Percentiles rank a stretch among this genome's conserved stretches.
phyloP scores from a whole-genome alignment of 2,797 vertebrate species.

The Platyrinchus mystaceus region DNA sequence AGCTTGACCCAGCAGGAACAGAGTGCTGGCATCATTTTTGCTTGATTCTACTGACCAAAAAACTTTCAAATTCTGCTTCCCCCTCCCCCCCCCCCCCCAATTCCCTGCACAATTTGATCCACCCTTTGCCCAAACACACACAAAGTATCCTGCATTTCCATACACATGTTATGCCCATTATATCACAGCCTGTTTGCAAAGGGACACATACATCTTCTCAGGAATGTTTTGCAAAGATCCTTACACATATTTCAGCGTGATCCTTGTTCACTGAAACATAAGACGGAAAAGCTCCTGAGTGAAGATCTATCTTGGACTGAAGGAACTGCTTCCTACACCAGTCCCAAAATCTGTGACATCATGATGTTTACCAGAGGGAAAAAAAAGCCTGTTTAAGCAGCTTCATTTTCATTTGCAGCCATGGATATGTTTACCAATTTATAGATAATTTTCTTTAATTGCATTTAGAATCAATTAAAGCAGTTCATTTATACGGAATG shows the following conservation, averaged over 20 bases:
- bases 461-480: slow-evolving; percentile 23
- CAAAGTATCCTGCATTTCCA: neutral
- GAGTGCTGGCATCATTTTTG: neutral
- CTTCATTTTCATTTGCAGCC: neutral
- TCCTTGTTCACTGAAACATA: neutral
- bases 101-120: neutral
- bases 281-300: neutral
- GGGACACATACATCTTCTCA: neutral
- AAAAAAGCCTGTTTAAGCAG: neutral
- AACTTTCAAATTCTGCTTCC: neutral
- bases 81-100: rapidly evolving
- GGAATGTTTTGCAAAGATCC: neutral
- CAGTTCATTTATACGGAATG: neutral
- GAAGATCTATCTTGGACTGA: neutral
- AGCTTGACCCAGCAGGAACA: neutral
- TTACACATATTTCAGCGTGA: neutral
- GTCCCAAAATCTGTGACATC: neutral
- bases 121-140: neutral
- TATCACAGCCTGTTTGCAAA: too few relatives aligned
- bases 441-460: slow-evolving; percentile 27
- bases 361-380: neutral
- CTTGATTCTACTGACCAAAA: neutral
- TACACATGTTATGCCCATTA: rapidly evolving
- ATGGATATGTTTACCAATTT: neutral
- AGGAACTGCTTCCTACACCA: neutral